Base-by-base conservation (phyloP, 2,888 invertebrate genomes). In the Idaea straminata region DNA sequence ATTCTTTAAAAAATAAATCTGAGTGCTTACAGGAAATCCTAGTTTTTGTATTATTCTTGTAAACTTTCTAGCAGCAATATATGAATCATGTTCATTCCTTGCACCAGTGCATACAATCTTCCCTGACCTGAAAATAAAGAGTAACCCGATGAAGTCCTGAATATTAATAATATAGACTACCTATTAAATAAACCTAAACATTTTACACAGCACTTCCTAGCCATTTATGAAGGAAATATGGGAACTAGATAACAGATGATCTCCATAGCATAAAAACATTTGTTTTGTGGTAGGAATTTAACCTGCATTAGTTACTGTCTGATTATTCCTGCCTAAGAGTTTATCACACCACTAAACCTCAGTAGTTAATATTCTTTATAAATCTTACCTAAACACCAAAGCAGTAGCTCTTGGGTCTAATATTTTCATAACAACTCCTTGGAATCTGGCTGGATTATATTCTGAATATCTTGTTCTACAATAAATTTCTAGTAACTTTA, bases 91-190 rank as follows among this genome's bases (percentile, higher is more conserved):
- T 86, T 97, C 97, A 83, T 95, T 96, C 80, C 95, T 95, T 3
- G 96, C 95, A 5, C 97, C 97, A 0, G 97, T 97, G 74, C 96
- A 96, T 0, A 97, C 96, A 64, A 97, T 94, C 92, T 97, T 97
- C 0, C 97, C 97, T 6, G 97, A 96, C 74, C 95, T 93, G 83
- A 93, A 95, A 82, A 69, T 66, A 70, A 64, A 59, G 38, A 0
- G 4, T 36, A 36, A 36, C 25, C 25, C 25, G 25, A 1, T 25
- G 1, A 25, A 25, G 25, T 25, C 25, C 25, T 25, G 25, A 25
- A 25, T 25, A 25, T 25, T 25, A 25, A 25, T 25, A 25, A 25
- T 1, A 25, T 25, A 25, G 1, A 25, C 25, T 25, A 25, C 25
- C 25, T 25, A 25, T 25, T 25, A 25, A 25, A 25, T 25, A 3